A percentile compares a stretch with the other conserved stretches of the same genome.
Conservation (phyloP, 2,113 vertebrate genomes). For the Dromas ardeola region DNA sequence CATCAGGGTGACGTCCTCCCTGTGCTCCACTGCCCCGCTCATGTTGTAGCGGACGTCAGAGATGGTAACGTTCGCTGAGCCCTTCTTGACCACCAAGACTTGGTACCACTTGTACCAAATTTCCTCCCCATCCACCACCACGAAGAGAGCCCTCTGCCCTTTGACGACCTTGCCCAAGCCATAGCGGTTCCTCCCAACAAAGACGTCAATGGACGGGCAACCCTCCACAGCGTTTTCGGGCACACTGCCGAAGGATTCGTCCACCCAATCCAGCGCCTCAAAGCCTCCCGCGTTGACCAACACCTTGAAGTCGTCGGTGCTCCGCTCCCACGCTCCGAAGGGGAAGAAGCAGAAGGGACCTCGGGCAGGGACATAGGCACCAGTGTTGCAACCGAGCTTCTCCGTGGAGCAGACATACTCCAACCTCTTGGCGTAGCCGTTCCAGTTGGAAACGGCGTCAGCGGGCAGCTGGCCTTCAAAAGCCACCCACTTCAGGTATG, state of each 20-base stretch:
- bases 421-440: background rate
- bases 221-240: accelerated
- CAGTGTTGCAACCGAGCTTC: accelerated
- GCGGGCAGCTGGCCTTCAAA: background rate
- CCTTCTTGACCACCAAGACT: background rate
- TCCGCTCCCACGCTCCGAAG: accelerated
- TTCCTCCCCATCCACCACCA: background rate
- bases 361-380: background rate
- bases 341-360: background rate
- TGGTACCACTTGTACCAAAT: constrained; percentile 6
- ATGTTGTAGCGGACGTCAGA: accelerated
- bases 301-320: accelerated
- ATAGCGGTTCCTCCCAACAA: background rate
- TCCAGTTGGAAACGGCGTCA: background rate
- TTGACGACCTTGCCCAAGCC: background rate
- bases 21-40: accelerated
- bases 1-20: background rate
- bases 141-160: background rate
- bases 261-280: background rate
- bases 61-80: background rate
- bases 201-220: accelerated
- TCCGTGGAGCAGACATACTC: accelerated
- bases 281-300: background rate
- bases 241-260: background rate
- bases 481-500: background rate